These are phyloP conservation scores for Vireo griseus DNA, from an alignment of 2,797 vertebrate genomes.

Conservation along the genomic window DNA sequence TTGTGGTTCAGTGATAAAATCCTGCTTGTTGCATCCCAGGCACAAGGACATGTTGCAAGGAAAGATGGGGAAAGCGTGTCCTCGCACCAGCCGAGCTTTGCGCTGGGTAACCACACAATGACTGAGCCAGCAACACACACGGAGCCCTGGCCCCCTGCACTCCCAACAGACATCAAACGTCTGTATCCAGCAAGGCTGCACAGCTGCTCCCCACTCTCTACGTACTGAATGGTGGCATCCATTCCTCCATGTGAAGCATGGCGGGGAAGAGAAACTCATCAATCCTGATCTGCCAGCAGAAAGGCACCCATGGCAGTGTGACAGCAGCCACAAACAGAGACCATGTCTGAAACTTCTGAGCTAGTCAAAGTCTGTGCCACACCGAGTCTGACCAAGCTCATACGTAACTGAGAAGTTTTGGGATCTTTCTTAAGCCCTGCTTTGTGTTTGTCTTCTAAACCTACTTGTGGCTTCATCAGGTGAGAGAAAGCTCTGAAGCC, in stretches of 20 bases:
- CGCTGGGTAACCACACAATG: accelerated
- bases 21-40: not conserved
- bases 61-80: not conserved
- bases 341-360: accelerated
- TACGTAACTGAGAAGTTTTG: not conserved
- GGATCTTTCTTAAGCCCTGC: not conserved
- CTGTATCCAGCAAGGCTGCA: not conserved
- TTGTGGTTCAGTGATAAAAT: not conserved
- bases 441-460: not conserved
- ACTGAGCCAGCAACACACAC: not conserved
- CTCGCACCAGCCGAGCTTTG: not conserved
- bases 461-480: not conserved
- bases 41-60: not conserved
- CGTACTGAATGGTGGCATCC: not conserved
- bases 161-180: not conserved
- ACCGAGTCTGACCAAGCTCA: not conserved
- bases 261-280: not conserved
- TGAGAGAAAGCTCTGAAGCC: not conserved
- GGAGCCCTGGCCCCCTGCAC: not conserved
- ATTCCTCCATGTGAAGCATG: not conserved
- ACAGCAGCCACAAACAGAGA: not conserved
- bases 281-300: not conserved
- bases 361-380: not conserved
- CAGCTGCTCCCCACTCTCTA: not conserved
- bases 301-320: accelerated